Base-by-base conservation (phyloP, 2,113 vertebrate species). In the Boulengeromyrus knoepffleri region DNA sequence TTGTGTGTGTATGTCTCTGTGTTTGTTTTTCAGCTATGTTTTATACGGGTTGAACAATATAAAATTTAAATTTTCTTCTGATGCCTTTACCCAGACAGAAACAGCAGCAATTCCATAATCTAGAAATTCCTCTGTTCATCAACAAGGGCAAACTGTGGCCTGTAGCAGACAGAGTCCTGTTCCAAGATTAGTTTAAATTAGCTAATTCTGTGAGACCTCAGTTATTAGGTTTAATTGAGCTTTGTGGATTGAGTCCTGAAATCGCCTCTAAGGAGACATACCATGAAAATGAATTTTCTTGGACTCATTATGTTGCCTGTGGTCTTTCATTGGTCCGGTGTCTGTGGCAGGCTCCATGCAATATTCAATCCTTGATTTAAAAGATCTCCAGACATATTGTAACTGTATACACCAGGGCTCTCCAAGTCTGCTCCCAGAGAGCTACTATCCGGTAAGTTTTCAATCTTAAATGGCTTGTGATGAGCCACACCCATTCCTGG, bases 151-250 rank as follows among this genome's bases (percentile, higher is more conserved):
- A 45, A 85, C 39, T 47, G 80, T 46, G 17, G 42, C 36, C 36
- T 84, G 19, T 85, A 24, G 39, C 83, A 46, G 83, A 47, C 83
- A n/a, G 83, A 85, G 83, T 85, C 42, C 45, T 39, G 80, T 45
- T 42, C 80, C 45, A 24, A 47, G 24, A 45, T 80, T 80, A 80
- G 74, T 80, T 80, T 42, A 80, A 80, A 39, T 80, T 39, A 80
- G 74, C 74, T 80, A 80, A 80, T 80, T 80, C 36, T 85, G 15
- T 1, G 83, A 85, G 83, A 85, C 83, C 83, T 47, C 39, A 46
- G 80, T 47, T 84, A 84, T 84, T 85, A n/a, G 42, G 42, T 85
- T 85, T 85, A 85, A 85, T 85, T 85, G 45, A 85, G 83, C 39
- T 80, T 80, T 74, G 66, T 83, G 36, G 39, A 83, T 42, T 45